A percentile compares a stretch with the other conserved stretches of the same genome.
phyloP scores from a whole-genome alignment of 2,797 vertebrate genomes.

The Scyliorhinus canicula region DNA sequence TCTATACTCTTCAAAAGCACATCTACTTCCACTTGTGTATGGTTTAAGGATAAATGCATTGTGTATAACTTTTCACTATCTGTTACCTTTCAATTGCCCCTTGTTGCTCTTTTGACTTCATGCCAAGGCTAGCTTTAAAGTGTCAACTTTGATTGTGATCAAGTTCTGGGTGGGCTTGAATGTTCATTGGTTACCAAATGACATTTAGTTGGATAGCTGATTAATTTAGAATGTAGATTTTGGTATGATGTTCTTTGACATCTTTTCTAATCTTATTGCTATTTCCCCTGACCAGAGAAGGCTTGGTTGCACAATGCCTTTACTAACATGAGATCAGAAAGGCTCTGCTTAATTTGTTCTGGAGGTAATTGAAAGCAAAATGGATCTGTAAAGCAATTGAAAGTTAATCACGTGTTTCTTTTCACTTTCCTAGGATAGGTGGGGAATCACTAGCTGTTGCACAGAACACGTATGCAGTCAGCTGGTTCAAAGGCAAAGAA shows the following conservation, averaged over 20 bases:
- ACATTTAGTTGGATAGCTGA: neutral
- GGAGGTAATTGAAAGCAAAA: neutral
- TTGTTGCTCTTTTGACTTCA: neutral
- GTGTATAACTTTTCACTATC: neutral
- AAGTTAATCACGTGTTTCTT: neutral
- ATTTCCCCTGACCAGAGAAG: neutral
- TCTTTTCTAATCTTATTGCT: neutral
- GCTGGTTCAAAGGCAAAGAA: slow-evolving; percentile 98
- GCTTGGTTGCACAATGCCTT: no score
- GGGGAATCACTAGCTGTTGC: slow-evolving; percentile 94
- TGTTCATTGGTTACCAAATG: neutral
- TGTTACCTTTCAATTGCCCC: neutral
- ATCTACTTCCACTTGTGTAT: neutral
- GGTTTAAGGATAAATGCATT: neutral
- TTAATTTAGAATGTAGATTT: neutral
- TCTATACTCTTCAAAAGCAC: neutral
- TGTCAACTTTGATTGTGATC: neutral
- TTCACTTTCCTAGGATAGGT: slow-evolving; percentile 67
- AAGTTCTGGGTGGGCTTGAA: neutral
- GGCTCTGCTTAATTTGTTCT: neutral
- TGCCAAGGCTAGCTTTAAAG: neutral
- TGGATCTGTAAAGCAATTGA: neutral
- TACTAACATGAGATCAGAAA: neutral
- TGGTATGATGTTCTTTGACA: neutral
- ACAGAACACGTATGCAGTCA: slow-evolving; percentile 93